phyloP scores from a whole-genome alignment of 2,888 invertebrate genomes.

The Tenthredo notha region DNA sequence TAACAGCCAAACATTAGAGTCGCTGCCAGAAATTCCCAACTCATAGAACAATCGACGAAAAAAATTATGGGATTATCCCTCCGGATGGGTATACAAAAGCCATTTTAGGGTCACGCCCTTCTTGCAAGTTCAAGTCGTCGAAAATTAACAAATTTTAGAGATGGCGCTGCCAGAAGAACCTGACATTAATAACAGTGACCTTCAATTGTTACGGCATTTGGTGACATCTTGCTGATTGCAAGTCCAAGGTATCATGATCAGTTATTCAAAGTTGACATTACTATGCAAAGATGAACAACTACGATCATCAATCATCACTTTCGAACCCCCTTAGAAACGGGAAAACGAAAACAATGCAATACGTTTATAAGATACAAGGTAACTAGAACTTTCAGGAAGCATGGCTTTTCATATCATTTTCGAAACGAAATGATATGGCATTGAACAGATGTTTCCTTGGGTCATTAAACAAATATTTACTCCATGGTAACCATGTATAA shows the following conservation, averaged over 20 bases:
- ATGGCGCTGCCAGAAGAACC: neutral
- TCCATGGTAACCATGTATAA: neutral
- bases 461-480: neutral
- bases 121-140: neutral
- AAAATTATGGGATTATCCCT: neutral
- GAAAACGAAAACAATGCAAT: neutral
- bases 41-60: neutral
- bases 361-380: too few relatives aligned
- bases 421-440: neutral
- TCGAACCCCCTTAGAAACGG: neutral
- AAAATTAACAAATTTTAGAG: neutral
- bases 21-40: neutral
- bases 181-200: neutral
- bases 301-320: neutral
- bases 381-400: neutral
- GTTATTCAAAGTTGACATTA: neutral
- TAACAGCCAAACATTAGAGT: neutral
- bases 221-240: neutral
- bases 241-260: neutral
- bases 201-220: neutral
- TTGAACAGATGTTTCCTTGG: neutral
- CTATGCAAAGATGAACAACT: neutral
- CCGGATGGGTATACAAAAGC: neutral
- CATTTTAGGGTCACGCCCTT: neutral
- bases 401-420: neutral